Conservation (phyloP, 2,888 invertebrate genomes). For the Lasioglossum villosulum region DNA sequence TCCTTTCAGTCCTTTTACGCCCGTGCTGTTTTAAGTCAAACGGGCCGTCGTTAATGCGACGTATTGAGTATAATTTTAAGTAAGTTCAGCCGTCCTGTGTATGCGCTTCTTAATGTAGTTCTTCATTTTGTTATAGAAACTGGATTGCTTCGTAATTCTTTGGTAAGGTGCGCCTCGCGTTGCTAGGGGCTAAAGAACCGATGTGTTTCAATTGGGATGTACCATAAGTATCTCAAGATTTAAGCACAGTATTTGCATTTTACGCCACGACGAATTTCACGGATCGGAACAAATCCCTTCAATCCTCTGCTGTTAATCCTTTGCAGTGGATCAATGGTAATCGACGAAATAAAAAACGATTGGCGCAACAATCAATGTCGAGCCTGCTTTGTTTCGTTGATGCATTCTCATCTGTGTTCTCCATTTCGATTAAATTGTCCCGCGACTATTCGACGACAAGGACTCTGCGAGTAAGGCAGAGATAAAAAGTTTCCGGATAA, state of each 20-base stretch:
- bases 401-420: background rate
- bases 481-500: background rate
- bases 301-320: no score
- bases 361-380: background rate
- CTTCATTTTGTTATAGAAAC: background rate
- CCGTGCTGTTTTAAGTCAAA: background rate
- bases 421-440: background rate
- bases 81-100: background rate
- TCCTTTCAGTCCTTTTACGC: slow-evolving; percentile 15
- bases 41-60: slow-evolving; percentile 26
- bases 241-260: background rate
- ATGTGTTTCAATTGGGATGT: background rate
- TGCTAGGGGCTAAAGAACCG: background rate
- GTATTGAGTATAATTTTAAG: background rate
- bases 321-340: background rate
- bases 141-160: background rate
- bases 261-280: background rate
- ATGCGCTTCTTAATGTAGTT: background rate
- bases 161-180: background rate
- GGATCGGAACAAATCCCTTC: background rate
- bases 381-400: background rate
- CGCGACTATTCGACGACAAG: background rate
- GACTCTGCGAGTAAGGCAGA: background rate
- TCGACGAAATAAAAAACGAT: background rate
- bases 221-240: background rate